phyloP scores from a whole-genome alignment of 2,113 vertebrate genomes.

The Naja naja region DNA sequence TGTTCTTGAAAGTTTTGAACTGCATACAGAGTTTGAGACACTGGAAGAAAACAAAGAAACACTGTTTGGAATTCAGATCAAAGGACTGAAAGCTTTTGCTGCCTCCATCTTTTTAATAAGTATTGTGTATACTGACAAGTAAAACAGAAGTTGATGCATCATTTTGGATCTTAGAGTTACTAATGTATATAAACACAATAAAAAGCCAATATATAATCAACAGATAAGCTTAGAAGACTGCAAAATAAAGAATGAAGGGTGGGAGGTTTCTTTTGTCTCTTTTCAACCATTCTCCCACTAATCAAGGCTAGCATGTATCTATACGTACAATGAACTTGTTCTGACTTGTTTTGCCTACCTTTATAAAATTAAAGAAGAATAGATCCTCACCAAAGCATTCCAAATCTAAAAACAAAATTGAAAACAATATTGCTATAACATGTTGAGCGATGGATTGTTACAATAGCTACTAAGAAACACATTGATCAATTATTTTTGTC shows the following conservation, averaged over 20 bases:
- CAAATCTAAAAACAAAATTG: constrained; percentile 77
- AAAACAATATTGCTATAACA: constrained; percentile 71
- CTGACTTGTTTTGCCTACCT: constrained; percentile 73
- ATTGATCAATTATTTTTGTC: constrained; percentile 57
- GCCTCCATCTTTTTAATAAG: constrained; percentile 56
- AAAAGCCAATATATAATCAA: constrained; percentile 47
- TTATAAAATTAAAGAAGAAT: constrained; percentile 74
- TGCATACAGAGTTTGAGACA: not conserved
- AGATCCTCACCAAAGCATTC: constrained; percentile 75
- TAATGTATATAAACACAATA: constrained; percentile 57
- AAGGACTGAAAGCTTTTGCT: constrained; percentile 22
- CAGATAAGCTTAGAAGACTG: constrained; percentile 49
- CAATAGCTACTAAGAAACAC: constrained; percentile 62
- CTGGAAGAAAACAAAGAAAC: constrained; percentile 34
- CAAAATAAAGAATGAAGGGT: constrained; percentile 44
- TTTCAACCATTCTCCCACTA: constrained; percentile 48
- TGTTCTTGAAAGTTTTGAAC: not conserved
- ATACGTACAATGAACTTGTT: constrained; percentile 71
- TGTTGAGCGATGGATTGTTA: constrained; percentile 74
- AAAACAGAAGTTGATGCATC: constrained; percentile 59
- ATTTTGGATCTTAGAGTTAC: constrained; percentile 54
- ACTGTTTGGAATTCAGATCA: constrained; percentile 35
- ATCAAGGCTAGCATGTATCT: constrained; percentile 60
- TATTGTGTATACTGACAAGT: constrained; percentile 56
- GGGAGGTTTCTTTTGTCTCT: constrained; percentile 28